Conservation (phyloP, 2,888 invertebrate species). For the Encarsia formosa region DNA sequence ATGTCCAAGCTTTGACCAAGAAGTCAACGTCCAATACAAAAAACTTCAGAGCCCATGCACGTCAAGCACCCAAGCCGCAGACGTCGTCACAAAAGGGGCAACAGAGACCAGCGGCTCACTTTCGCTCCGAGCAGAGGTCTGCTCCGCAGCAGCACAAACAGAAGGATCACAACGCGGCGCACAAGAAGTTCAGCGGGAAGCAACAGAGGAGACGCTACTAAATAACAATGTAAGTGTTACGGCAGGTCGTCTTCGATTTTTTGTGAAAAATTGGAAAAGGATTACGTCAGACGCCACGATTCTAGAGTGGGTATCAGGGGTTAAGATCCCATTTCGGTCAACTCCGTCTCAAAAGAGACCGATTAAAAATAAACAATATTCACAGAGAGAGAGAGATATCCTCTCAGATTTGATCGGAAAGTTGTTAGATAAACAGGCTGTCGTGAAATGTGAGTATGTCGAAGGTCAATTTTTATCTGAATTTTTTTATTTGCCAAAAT, state of each 20-base stretch:
- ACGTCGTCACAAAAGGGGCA: neutral
- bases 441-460: constrained; percentile 2
- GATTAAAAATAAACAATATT: neutral
- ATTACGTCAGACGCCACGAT: neutral
- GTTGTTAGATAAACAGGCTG: constrained; percentile 13
- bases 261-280: neutral
- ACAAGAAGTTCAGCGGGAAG: neutral
- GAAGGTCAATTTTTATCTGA: constrained; percentile 12
- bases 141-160: neutral
- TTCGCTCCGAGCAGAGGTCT: neutral
- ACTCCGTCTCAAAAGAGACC: neutral
- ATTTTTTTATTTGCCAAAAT: constrained; percentile 16
- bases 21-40: neutral
- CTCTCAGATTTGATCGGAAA: constrained; percentile 5
- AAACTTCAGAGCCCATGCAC: neutral
- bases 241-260: neutral
- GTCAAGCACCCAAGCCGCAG: neutral
- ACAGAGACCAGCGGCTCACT: neutral
- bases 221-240: neutral
- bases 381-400: neutral
- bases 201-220: neutral
- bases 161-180: neutral
- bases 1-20: neutral
- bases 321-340: neutral
- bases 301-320: neutral